Base-by-base conservation (phyloP, 1,140 invertebrate species). In the Chironomus tepperi region DNA sequence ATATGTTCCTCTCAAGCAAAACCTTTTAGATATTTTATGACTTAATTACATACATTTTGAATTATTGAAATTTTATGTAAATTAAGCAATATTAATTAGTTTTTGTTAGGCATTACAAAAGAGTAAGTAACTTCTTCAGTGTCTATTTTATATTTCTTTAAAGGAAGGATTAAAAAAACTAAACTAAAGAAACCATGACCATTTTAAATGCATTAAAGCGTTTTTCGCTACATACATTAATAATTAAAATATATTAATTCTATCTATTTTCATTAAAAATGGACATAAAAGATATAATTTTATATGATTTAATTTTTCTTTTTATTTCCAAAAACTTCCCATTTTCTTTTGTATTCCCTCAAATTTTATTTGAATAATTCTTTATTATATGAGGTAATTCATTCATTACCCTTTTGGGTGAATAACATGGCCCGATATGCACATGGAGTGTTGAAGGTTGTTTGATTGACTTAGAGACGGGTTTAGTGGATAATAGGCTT, bases 51-150 rank as follows among this genome's bases (percentile, higher is more conserved):
- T 21, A 70, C 65, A 70, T 70, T n/a, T 70, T 70, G 19, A 70
- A 18, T 19, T 19, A 70, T 70, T 70, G 19, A 21, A 70, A 19
- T 70, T 70, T 70, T 70, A 70, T 70, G 65, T 70, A 19, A 70
- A 70, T 70, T 70, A 19, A 70, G 16, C 65, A 70, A 18, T 70
- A 70, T 70, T 70, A 70, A 70, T 70, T 70, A 70, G 65, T 70
- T 70, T 70, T 70, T 70, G 16, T 70, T 70, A n/a, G 47, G 47
- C 47, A 57, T 57, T 57, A 57, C 47, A 57, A n/a, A 57, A 12
- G 12, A n/a, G 12, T 57, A n/a, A 57, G 47, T 57, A n/a, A 57
- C 12, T 57, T 57, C 47, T 57, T 57, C n/a, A 57, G n/a, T 57
- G 12, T n/a, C n/a, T 57, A 57, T 57, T 57, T 57, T 57, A 57